Conservation (phyloP, 1,140 invertebrate genomes). For the Tetramorium simillimum region DNA sequence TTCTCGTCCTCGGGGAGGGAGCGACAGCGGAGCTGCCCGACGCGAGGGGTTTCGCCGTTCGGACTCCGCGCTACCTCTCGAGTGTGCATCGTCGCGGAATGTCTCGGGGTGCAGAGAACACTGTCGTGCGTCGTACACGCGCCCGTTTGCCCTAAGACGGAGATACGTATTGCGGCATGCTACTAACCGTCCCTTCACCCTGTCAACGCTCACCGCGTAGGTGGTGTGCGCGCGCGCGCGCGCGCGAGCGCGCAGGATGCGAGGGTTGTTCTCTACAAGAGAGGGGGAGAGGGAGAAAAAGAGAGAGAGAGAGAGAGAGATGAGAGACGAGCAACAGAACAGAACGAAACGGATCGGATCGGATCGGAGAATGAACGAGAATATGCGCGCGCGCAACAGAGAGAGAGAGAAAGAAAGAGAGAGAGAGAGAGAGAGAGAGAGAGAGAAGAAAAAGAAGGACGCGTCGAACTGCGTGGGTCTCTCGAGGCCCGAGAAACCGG, state of each 20-base stretch:
- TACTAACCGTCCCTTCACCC: conserved; percentile 22
- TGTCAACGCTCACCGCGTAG: conserved; percentile 16
- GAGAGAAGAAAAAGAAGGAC: conserved; percentile 51
- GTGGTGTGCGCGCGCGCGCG: not conserved
- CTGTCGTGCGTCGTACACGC: not conserved
- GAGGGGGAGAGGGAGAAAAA: not conserved
- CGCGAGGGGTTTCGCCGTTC: not conserved
- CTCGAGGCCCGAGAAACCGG: conserved; percentile 58
- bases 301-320: conserved; percentile 33
- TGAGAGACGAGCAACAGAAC: conserved; percentile 33
- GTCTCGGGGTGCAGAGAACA: not conserved
- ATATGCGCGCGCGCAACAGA: not conserved
- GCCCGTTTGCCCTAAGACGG: not conserved
- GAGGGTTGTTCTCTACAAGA: not conserved
- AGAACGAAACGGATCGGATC: conserved; percentile 48
- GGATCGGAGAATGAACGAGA: not conserved
- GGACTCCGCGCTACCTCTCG: not conserved
- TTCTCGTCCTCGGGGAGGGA: not conserved
- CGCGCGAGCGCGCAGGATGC: not conserved
- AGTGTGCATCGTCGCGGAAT: not conserved
- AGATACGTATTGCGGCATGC: conserved; percentile 14
- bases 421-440: conserved; percentile 7
- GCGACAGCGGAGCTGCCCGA: not conserved
- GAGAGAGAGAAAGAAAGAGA: not conserved
- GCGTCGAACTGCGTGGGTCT: conserved; percentile 67